Conservation (phyloP, 2,113 vertebrate genomes). For the Sander lucioperca region DNA sequence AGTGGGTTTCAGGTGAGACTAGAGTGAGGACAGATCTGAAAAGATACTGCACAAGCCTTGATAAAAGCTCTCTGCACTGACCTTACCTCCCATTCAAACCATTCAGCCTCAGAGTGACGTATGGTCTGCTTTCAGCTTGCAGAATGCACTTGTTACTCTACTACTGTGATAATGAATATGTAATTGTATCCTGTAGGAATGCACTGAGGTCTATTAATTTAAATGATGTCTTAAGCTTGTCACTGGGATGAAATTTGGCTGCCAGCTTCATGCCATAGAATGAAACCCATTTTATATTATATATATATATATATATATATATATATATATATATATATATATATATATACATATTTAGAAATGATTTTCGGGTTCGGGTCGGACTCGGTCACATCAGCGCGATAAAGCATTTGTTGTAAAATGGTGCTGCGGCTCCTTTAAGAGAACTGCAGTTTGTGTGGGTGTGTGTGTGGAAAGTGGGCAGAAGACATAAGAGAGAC, state of each 20-base stretch:
- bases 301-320: too few relatives aligned
- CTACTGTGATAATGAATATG: background rate
- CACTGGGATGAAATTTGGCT: background rate
- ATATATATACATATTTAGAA: too few relatives aligned
- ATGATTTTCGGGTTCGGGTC: too few relatives aligned
- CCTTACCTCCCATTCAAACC: background rate
- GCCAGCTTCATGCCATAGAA: background rate
- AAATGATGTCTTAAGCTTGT: background rate
- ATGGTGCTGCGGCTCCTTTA: too few relatives aligned
- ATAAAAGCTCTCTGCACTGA: background rate
- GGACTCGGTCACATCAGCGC: too few relatives aligned
- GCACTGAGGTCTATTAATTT: background rate
- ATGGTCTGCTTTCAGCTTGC: background rate
- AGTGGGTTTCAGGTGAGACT: background rate
- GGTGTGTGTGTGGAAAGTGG: too few relatives aligned
- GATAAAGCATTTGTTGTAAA: too few relatives aligned
- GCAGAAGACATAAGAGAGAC: too few relatives aligned
- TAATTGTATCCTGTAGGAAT: background rate
- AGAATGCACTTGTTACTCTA: background rate
- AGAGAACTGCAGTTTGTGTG: too few relatives aligned
- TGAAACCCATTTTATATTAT: background rate
- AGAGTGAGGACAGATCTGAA: background rate
- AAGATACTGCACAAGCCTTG: background rate
- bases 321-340: too few relatives aligned
- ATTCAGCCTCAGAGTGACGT: background rate